A percentile compares a stretch with the other conserved stretches of the same genome.
These are phyloP conservation scores for Seriola rivoliana DNA, from an alignment of 2,113 vertebrate species.

Conservation along the genomic window DNA sequence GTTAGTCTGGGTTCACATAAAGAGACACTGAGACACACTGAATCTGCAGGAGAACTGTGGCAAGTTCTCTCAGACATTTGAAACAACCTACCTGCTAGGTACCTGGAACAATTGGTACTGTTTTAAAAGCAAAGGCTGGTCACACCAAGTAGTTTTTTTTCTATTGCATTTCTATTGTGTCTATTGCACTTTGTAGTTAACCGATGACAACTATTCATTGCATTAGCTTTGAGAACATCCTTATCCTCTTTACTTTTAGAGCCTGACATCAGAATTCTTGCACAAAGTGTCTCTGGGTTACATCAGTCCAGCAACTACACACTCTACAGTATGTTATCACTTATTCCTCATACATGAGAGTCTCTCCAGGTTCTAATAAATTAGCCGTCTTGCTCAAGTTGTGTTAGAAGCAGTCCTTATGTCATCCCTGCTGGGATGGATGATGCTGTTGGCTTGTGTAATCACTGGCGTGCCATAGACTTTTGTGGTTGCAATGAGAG, in stretches of 20 bases:
- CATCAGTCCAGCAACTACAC: background rate
- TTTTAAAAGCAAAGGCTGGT: too few relatives aligned
- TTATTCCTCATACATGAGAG: constrained; percentile 13
- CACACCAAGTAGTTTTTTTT: too few relatives aligned
- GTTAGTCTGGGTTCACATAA: too few relatives aligned
- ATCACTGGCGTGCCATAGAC: constrained; percentile 8
- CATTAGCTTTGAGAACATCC: background rate
- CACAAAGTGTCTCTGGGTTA: background rate
- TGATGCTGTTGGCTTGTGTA: constrained; percentile 28
- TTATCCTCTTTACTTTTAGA: background rate
- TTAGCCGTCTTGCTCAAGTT: background rate
- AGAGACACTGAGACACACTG: too few relatives aligned
- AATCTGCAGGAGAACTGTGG: too few relatives aligned
- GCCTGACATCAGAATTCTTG: background rate
- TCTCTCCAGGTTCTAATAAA: constrained; percentile 5
- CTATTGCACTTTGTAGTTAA: background rate
- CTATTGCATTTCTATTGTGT: too few relatives aligned
- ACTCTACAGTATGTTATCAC: background rate
- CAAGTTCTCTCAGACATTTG: too few relatives aligned
- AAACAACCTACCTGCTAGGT: too few relatives aligned
- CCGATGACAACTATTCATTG: too few relatives aligned
- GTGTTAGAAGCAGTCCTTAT: constrained; percentile 1
- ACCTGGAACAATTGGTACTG: too few relatives aligned
- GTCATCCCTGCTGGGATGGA: constrained; percentile 18
- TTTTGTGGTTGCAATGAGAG: constrained; percentile 20